A percentile compares a stretch with the other conserved stretches of the same genome.
Evolutionary conservation across 2,888 invertebrate species (phyloP).

Genomic region (Calameuta pallipes): DNA sequence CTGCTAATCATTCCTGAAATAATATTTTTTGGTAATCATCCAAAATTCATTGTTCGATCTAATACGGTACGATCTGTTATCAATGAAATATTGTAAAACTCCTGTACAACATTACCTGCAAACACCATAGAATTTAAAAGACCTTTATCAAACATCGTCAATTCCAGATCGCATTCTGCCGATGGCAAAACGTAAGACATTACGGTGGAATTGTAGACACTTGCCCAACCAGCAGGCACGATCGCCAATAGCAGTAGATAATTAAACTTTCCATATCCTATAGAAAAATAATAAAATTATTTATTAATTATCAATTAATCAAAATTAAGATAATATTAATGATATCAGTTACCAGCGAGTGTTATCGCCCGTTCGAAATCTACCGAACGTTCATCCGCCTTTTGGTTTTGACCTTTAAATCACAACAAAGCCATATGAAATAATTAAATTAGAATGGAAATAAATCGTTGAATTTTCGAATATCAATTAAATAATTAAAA

Average conservation of each 20-base stretch:
- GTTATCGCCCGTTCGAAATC: slow-evolving; percentile 57
- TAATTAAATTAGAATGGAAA: neutral
- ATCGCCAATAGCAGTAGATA: slow-evolving; percentile 67
- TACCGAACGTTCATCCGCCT: slow-evolving; percentile 47
- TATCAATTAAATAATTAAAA: neutral
- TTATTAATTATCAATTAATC: neutral
- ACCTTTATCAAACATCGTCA: slow-evolving; percentile 69
- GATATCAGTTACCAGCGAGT: slow-evolving; percentile 40
- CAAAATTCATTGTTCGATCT: neutral
- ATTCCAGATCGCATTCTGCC: slow-evolving; percentile 69
- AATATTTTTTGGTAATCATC: neutral
- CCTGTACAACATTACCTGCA: slow-evolving; percentile 63
- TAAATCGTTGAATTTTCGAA: neutral
- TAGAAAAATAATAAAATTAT: neutral
- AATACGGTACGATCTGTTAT: neutral
- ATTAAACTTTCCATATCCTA: slow-evolving; percentile 70
- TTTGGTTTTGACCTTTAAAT: slow-evolving; percentile 46
- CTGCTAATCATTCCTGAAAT: slow-evolving; percentile 68
- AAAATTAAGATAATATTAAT: neutral
- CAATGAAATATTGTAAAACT: neutral
- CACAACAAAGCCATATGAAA: neutral
- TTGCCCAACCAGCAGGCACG: slow-evolving; percentile 68
- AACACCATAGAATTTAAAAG: slow-evolving; percentile 71
- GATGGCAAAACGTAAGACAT: slow-evolving; percentile 71
- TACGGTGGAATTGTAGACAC: slow-evolving; percentile 70